Conservation (phyloP, 2,797 vertebrate species). For the Pseudopleuronectes americanus region DNA sequence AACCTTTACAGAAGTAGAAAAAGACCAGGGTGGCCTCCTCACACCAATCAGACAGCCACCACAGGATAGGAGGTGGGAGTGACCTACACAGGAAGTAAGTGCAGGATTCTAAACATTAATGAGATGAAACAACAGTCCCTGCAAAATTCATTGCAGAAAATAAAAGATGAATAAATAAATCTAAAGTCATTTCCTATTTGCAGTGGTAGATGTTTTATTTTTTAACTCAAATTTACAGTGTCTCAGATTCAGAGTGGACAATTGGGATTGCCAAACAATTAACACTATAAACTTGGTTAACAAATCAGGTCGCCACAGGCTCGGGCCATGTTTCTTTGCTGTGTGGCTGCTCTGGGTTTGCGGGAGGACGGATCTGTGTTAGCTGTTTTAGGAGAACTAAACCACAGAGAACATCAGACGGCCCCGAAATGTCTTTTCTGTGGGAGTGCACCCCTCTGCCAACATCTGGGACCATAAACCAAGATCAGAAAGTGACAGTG, state of each 20-base stretch:
- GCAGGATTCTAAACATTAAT: constrained; percentile 1
- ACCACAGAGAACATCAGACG: constrained; percentile 65
- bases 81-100: constrained; percentile 30
- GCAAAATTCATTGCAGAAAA: background rate
- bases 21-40: constrained; percentile 36
- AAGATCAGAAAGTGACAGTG: constrained; percentile 67
- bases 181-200: no score
- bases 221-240: background rate
- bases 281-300: constrained; percentile 1
- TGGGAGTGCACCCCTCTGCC: constrained; percentile 65
- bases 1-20: constrained; percentile 59
- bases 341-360: constrained; percentile 23
- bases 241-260: background rate
- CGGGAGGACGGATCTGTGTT: constrained; percentile 43
- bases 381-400: constrained; percentile 60
- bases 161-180: no score
- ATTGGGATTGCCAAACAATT: constrained; percentile 16
- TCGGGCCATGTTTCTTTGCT: constrained; percentile 6
- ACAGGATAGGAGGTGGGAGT: constrained; percentile 28
- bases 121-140: background rate
- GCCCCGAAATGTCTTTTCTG: constrained; percentile 48
- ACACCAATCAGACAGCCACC: constrained; percentile 25
- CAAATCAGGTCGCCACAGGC: constrained; percentile 30
- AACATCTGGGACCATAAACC: constrained; percentile 78
- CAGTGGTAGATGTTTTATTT: no score